Evolutionary conservation across 2,797 vertebrate genomes (phyloP).

Genomic region (Valencia hispanica): DNA sequence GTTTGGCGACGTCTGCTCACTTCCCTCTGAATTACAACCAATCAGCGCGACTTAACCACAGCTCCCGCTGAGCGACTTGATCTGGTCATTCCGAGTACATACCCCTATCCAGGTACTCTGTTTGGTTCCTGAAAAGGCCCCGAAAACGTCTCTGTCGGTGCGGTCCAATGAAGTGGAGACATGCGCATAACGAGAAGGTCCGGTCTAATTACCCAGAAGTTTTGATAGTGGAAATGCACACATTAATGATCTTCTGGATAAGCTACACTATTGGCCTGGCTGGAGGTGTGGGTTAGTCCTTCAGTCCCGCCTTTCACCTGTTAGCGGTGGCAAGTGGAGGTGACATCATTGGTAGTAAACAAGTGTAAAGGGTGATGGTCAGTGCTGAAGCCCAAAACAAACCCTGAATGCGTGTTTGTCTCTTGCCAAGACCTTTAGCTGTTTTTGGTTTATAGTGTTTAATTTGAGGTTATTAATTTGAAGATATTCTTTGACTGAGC

Average conservation of each 20-base stretch:
- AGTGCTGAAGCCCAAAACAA: not conserved
- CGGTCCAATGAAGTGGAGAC: too few relatives aligned
- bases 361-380: not conserved
- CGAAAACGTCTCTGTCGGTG: too few relatives aligned
- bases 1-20: too few relatives aligned
- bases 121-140: too few relatives aligned
- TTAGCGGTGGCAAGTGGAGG: not conserved
- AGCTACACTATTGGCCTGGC: not conserved
- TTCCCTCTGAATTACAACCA: too few relatives aligned
- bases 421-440: not conserved
- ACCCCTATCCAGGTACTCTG: too few relatives aligned
- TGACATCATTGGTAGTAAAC: not conserved
- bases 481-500: not conserved
- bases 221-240: too few relatives aligned
- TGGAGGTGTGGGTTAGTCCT: slow-evolving; percentile 1
- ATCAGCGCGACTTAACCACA: too few relatives aligned
- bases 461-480: not conserved
- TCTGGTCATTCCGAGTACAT: too few relatives aligned
- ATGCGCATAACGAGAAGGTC: too few relatives aligned
- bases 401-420: not conserved
- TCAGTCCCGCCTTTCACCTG: not conserved
- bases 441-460: not conserved
- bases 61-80: too few relatives aligned
- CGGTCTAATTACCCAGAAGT: too few relatives aligned
- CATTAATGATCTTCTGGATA: not conserved